Percentiles rank a stretch among this genome's conserved stretches.
phyloP scores from a whole-genome alignment of 2,113 vertebrate genomes.

The Tetrao urogallus region DNA sequence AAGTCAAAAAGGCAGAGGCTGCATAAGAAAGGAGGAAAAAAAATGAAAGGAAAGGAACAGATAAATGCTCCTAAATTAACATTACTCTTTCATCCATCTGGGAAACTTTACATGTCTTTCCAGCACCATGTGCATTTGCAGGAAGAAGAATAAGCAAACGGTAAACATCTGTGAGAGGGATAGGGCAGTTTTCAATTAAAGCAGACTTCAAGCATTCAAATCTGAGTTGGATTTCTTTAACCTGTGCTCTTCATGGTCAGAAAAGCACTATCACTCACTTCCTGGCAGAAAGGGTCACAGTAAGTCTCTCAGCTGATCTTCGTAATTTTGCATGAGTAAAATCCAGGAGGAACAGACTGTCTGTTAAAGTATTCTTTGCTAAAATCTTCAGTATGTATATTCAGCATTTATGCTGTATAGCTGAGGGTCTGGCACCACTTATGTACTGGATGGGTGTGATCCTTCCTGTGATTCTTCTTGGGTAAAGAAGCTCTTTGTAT shows the following conservation, averaged over 20 bases:
- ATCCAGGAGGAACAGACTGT: not conserved
- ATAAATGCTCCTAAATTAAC: not conserved
- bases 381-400: not conserved
- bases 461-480: not conserved
- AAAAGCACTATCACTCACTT: not conserved
- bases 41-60: not conserved
- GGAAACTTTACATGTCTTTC: not conserved
- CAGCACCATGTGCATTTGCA: not conserved
- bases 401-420: not conserved
- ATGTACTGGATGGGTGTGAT: fast-evolving
- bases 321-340: not conserved
- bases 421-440: not conserved
- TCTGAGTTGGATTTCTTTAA: not conserved
- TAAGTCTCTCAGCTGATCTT: not conserved
- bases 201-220: not conserved
- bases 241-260: not conserved
- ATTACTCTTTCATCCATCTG: not conserved
- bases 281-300: not conserved
- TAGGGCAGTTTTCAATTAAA: not conserved
- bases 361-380: not conserved
- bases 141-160: not conserved
- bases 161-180: not conserved
- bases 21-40: not conserved
- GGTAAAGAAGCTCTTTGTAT: not conserved
- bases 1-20: not conserved